Base-by-base conservation (phyloP, 2,797 vertebrate genomes). In the Lepus oiostolus region DNA sequence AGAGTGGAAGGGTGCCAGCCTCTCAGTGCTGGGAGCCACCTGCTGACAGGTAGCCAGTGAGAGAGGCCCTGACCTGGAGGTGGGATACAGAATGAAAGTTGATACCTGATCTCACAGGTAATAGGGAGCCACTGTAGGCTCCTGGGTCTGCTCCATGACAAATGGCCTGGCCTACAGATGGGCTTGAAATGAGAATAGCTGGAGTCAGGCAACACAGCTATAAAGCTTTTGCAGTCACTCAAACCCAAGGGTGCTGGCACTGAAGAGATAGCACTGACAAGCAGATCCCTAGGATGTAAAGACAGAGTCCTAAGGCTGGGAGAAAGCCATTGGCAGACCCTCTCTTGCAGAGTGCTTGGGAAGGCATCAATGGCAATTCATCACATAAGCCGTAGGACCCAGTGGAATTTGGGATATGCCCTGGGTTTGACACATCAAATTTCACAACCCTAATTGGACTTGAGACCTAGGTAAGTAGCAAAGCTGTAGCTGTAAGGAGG, bases 131-230 rank as follows among this genome's bases (percentile, higher is more conserved):
- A 5, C 16, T 0, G 26, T 22, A 1, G 24, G 35, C 21, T 58
- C 26, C 28, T 21, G n/a, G 30, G 9, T 30, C 47, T 21, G 17
- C 2, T 0, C 17, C 7, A 0, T 22, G 79, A 75, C 62, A 14
- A 38, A 16, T 10, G 14, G 30, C 5, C 38, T 4, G 12, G 50
- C 21, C 12, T 26, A 52, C 16, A 26, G 12, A 32, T 22, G 22
- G 79, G 12, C 72, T n/a, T 71, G n/a, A 10, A 22, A 16, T 10
- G 5, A 14, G 62, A 7, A 30, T 68, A 28, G 72, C 92, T 9
- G n/a, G 13, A 17, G 2, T 26, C 0, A 4, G 67, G 65, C 50
- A 4, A 1, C 38, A 2, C 3, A 54, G 63, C 42, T 63, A 75
- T 4, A 17, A 81, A 82, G 68, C 28, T 32, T 38, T 62, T 14